Evolutionary conservation across 2,113 vertebrate species (phyloP).

Genomic region (Mormoops blainvillei): DNA sequence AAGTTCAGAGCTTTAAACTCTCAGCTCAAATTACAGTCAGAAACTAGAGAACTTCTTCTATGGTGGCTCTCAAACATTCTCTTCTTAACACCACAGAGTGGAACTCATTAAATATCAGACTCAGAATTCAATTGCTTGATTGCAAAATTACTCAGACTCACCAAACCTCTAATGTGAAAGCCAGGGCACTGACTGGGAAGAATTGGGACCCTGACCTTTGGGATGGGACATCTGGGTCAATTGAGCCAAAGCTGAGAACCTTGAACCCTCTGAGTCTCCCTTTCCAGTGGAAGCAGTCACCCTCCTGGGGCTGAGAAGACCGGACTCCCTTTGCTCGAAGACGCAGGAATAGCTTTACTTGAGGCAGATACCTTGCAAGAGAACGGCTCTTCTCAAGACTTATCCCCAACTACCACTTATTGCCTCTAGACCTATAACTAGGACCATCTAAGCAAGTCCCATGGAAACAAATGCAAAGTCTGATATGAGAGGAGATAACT

Average conservation of each 20-base stretch:
- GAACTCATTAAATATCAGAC: background rate
- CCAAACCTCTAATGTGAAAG: background rate
- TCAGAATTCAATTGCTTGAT: background rate
- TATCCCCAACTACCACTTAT: background rate
- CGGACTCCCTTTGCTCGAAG: background rate
- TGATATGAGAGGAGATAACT: background rate
- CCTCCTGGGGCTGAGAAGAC: background rate
- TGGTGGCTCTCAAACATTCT: background rate
- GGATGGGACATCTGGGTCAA: background rate
- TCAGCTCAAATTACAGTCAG: background rate
- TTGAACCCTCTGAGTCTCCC: background rate
- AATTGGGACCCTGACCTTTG: background rate
- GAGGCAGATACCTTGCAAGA: background rate
- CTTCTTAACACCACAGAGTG: background rate
- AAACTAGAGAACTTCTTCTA: background rate
- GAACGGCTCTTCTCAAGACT: background rate
- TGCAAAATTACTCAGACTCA: background rate
- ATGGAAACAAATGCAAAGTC: background rate
- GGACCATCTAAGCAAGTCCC: background rate
- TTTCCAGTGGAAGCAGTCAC: background rate
- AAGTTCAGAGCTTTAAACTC: background rate
- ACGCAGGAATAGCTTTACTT: background rate
- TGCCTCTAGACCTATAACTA: background rate
- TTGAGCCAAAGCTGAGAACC: background rate
- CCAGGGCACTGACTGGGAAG: background rate